A percentile compares a stretch with the other conserved stretches of the same genome.
Conservation (phyloP, 2,113 vertebrate genomes). For the Hemicordylus capensis region DNA sequence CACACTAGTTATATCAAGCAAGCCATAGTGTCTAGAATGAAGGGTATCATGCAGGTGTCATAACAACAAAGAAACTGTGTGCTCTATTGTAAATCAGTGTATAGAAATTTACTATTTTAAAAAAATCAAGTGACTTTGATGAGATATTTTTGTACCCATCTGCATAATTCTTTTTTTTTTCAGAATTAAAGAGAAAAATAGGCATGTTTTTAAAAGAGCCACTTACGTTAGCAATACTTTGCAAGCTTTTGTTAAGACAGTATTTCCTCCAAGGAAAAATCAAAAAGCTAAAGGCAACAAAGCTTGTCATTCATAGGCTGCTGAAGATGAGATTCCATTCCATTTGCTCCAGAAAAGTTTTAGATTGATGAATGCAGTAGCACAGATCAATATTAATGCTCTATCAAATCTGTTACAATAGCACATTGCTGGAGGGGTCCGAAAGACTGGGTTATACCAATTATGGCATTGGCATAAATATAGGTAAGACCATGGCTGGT, state of each 20-base stretch:
- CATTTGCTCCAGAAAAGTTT: neutral
- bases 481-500: neutral
- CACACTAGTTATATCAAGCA: too few relatives aligned
- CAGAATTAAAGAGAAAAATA: neutral
- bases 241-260: neutral
- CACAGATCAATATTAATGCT: neutral
- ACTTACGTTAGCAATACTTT: neutral
- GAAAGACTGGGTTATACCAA: neutral
- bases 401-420: neutral
- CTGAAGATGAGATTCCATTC: too few relatives aligned
- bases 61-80: constrained; percentile 1
- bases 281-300: neutral
- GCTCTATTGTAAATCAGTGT: too few relatives aligned
- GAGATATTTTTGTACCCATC: constrained; percentile 40
- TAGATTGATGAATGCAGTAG: neutral
- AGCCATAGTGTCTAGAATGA: constrained; percentile 23
- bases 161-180: constrained; percentile 19
- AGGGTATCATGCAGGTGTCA: constrained; percentile 7
- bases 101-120: too few relatives aligned
- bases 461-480: neutral
- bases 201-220: neutral
- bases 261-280: neutral
- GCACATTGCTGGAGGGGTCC: neutral
- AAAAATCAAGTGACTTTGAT: constrained; percentile 42
- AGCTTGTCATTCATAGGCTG: neutral